phyloP scores from a whole-genome alignment of 2,888 invertebrate genomes.

The Orthonevra nobilis region DNA sequence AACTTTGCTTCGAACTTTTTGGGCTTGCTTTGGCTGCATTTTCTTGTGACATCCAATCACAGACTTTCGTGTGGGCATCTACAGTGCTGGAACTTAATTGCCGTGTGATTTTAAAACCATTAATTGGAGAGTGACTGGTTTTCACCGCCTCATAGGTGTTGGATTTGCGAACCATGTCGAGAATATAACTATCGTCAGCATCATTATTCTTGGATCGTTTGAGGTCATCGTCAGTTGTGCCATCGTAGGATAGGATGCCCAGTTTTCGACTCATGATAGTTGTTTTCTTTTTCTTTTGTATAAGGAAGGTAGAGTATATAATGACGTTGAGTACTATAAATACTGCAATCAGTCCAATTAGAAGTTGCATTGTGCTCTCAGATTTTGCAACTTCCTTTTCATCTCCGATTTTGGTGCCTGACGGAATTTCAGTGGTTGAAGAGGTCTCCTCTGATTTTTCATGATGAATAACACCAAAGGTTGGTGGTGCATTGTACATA shows the following conservation, averaged over 20 bases:
- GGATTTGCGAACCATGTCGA: constrained; percentile 78
- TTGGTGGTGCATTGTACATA: constrained; percentile 80
- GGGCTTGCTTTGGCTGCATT: constrained; percentile 77
- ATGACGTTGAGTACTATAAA: constrained; percentile 87
- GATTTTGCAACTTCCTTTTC: constrained; percentile 81
- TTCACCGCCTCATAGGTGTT: constrained; percentile 79
- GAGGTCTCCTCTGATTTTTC: constrained; percentile 18
- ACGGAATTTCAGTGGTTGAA: constrained; percentile 42
- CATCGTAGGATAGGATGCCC: constrained; percentile 78
- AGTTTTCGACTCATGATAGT: constrained; percentile 76
- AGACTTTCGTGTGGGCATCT: constrained; percentile 92
- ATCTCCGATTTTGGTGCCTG: constrained; percentile 50
- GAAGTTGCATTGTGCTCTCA: constrained; percentile 83
- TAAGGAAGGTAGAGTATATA: constrained; percentile 77
- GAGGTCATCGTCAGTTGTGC: constrained; percentile 79
- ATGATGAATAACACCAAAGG: constrained; percentile 73
- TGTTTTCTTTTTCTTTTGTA: constrained; percentile 76
- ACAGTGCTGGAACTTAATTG: constrained; percentile 90
- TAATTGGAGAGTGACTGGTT: constrained; percentile 79
- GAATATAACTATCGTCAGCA: constrained; percentile 79
- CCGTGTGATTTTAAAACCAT: constrained; percentile 84
- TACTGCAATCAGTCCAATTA: constrained; percentile 85
- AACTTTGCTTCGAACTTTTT: constrained; percentile 78
- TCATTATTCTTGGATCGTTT: constrained; percentile 78
- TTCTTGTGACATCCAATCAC: constrained; percentile 92